Percentiles rank a stretch among this genome's conserved stretches.
phyloP scores from a whole-genome alignment of 2,888 invertebrate species.

The Agrilus mali region DNA sequence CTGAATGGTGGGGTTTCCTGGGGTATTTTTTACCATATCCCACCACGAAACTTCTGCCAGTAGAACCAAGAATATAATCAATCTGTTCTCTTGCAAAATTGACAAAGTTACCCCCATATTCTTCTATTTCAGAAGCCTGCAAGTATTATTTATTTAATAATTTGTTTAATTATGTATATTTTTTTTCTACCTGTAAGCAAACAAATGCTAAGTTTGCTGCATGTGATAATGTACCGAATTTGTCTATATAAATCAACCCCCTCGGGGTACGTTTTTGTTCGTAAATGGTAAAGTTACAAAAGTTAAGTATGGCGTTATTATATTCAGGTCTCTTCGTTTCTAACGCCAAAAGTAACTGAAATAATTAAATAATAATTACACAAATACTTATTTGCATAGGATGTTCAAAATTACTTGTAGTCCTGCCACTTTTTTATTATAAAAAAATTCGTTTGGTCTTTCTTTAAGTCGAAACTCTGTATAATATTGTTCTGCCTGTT shows the following conservation, averaged over 20 bases:
- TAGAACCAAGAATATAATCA: conserved; percentile 40
- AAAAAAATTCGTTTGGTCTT: conserved; percentile 39
- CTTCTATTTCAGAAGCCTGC: too few relatives aligned
- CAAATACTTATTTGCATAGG: too few relatives aligned
- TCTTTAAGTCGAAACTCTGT: conserved; percentile 35
- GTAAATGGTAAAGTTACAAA: conserved; percentile 38
- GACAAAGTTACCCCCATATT: conserved; percentile 25
- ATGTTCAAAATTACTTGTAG: conserved; percentile 39
- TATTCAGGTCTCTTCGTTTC: conserved; percentile 33
- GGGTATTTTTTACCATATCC: conserved; percentile 43
- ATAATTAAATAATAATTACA: conserved; percentile 3
- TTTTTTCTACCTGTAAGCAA: conserved; percentile 34
- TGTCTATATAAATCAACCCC: conserved; percentile 40
- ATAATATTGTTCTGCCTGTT: conserved; percentile 38
- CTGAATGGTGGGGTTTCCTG: conserved; percentile 39
- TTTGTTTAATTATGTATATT: neutral
- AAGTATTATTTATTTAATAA: too few relatives aligned
- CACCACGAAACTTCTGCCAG: conserved; percentile 40
- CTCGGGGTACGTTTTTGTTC: conserved; percentile 38
- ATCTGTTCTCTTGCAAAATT: conserved; percentile 41
- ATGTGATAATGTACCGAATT: conserved; percentile 40
- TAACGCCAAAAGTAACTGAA: conserved; percentile 36
- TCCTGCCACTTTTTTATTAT: conserved; percentile 43
- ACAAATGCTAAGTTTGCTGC: conserved; percentile 43
- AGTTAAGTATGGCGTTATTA: conserved; percentile 31